These are phyloP conservation scores for Hydrotaea cyrtoneurina DNA, from an alignment of 2,888 invertebrate species.

Conservation along the genomic window DNA sequence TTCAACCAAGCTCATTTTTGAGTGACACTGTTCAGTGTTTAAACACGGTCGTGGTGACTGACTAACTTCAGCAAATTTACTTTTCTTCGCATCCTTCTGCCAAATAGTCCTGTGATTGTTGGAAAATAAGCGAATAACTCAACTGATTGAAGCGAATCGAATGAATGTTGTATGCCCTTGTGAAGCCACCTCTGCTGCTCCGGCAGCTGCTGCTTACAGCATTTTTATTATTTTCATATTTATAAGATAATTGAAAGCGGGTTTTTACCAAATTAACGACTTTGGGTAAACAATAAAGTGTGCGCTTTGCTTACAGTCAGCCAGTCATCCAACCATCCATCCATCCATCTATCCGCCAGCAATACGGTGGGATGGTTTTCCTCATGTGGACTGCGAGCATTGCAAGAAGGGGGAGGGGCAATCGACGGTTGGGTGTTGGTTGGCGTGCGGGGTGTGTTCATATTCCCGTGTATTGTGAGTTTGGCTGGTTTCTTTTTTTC, in stretches of 20 bases:
- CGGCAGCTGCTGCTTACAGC: constrained; percentile 72
- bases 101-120: background rate
- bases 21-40: no score
- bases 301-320: constrained; percentile 47
- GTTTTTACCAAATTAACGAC: constrained; percentile 79
- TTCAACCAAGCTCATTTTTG: no score
- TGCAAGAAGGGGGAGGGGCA: background rate
- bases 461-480: constrained; percentile 12
- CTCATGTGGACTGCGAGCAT: constrained; percentile 22
- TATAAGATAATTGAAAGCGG: constrained; percentile 80
- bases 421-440: background rate
- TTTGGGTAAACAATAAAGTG: constrained; percentile 75
- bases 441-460: background rate
- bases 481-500: background rate
- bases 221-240: constrained; percentile 76
- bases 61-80: background rate
- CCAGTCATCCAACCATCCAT: constrained; percentile 38
- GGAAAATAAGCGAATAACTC: background rate
- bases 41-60: background rate
- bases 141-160: constrained; percentile 9
- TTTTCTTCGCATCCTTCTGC: constrained; percentile 8
- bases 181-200: constrained; percentile 66
- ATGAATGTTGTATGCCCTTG: constrained; percentile 56
- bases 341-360: constrained; percentile 6
- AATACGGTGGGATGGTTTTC: background rate